Base-by-base conservation (phyloP, 1,140 invertebrate species). In the Panagrolaimus sp. region DNA sequence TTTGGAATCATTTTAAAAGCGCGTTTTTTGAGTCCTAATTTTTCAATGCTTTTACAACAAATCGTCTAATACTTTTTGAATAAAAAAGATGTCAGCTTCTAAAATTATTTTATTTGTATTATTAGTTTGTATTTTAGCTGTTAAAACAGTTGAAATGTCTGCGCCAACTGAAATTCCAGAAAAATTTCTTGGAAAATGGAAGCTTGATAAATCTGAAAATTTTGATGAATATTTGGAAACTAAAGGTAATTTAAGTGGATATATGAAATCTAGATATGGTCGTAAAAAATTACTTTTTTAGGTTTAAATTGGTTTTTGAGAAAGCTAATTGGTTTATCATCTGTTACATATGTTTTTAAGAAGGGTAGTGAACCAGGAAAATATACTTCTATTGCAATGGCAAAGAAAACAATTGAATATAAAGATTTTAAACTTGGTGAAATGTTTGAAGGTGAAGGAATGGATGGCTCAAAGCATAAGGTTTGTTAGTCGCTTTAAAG, bases 241-340 rank as follows among this genome's bases (percentile, higher is more conserved):
- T 46, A 82, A 76, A 68, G 78, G 75, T 57, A 25, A 25, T 20
- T 46, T 38, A 2, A 38, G 23, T 62, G 9, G 13, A 5, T 20
- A 23, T 38, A 44, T 5, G 4, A 38, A 5, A 38, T 38, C 2
- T 4, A 38, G 31, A 38, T 4, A n/a, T 4, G 31, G 31, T 38
- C 31, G 31, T 38, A 38, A 38, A 38, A 38, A 4, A 67, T 9
- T 20, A 5, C n/a, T 38, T 63, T 78, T 68, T 13, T 53, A 78
- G 80, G 68, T 16, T 80, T 80, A 25, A 73, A 72, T 63, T 81
- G 81, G 81, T 65, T 81, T 63, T 42, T 83, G 1, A 66, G 79
- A 25, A 82, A 81, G 67, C 69, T 83, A 71, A 81, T 81, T 69
- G 47, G 69, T 13, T 63, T 83, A 27, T 61, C 73, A 11, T 72